Evolutionary conservation across 2,888 invertebrate genomes (phyloP).

Genomic region (Orgyia antiqua): DNA sequence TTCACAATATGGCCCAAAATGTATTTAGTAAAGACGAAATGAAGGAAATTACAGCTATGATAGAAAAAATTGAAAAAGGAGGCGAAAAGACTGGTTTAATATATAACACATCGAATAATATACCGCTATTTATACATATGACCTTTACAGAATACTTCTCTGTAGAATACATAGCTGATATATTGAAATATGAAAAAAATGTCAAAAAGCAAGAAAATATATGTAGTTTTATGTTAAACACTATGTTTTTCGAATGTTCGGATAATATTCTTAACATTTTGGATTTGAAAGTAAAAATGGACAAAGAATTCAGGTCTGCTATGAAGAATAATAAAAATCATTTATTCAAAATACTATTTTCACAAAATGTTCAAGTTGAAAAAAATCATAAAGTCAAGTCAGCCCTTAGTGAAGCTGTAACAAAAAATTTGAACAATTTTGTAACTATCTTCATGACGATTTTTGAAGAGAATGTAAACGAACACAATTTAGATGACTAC

Average conservation of each 20-base stretch:
- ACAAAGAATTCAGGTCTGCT: background rate
- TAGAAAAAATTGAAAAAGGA: slow-evolving; percentile 5
- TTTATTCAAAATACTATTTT: background rate
- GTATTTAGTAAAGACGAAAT: slow-evolving; percentile 4
- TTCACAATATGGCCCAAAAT: background rate
- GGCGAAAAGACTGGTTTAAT: slow-evolving; percentile 6
- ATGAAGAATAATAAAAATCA: background rate
- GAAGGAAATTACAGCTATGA: slow-evolving; percentile 1
- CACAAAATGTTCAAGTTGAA: background rate
- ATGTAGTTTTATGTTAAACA: background rate
- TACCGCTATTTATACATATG: slow-evolving; percentile 4
- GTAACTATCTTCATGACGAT: background rate
- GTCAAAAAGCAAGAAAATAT: background rate
- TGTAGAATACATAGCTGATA: slow-evolving; percentile 3
- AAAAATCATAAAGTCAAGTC: background rate
- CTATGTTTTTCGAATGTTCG: slow-evolving; percentile 1
- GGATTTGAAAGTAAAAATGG: slow-evolving; percentile 1
- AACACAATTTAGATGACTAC: slow-evolving; percentile 1
- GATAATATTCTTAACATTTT: background rate
- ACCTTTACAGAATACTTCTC: slow-evolving; percentile 4
- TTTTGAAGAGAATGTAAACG: background rate
- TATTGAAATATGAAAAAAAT: slow-evolving; percentile 1
- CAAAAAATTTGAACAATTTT: slow-evolving; percentile 2
- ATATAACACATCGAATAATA: background rate
- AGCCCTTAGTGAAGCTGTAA: background rate